These are phyloP conservation scores for Acanthosepion esculentum DNA, from an alignment of 2,888 invertebrate genomes.

Conservation along the genomic window DNA sequence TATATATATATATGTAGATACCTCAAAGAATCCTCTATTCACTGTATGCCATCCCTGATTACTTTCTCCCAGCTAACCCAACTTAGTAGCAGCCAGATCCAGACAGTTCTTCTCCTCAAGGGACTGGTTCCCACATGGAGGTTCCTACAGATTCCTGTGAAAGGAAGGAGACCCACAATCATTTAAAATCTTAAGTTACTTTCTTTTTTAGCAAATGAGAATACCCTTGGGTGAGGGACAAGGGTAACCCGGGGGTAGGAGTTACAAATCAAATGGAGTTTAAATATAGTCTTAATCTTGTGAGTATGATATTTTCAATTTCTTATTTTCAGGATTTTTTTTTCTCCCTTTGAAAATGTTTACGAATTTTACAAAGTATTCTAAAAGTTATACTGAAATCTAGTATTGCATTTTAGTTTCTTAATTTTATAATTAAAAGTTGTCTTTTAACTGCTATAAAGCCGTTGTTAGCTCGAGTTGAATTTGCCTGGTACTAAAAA, in stretches of 20 bases:
- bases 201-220: neutral
- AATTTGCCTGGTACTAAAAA: too few species aligned
- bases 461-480: too few species aligned
- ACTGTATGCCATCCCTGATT: neutral
- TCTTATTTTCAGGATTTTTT: neutral
- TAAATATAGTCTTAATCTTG: neutral
- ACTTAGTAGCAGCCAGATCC: neutral
- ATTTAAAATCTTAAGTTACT: conserved; percentile 23
- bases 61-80: neutral
- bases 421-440: too few species aligned
- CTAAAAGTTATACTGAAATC: too few species aligned
- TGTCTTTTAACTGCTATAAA: too few species aligned
- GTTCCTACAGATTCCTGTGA: neutral
- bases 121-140: conserved; percentile 1
- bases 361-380: neutral
- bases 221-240: neutral
- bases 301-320: neutral
- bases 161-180: neutral
- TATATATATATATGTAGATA: too few species aligned
- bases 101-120: neutral
- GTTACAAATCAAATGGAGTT: neutral
- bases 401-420: too few species aligned
- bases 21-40: too few species aligned
- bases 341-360: neutral
- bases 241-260: neutral